Evolutionary conservation across 2,888 invertebrate genomes (phyloP), one percentile per base, ranked within the genome.

Genomic region (Cheilosia grossa): DNA sequence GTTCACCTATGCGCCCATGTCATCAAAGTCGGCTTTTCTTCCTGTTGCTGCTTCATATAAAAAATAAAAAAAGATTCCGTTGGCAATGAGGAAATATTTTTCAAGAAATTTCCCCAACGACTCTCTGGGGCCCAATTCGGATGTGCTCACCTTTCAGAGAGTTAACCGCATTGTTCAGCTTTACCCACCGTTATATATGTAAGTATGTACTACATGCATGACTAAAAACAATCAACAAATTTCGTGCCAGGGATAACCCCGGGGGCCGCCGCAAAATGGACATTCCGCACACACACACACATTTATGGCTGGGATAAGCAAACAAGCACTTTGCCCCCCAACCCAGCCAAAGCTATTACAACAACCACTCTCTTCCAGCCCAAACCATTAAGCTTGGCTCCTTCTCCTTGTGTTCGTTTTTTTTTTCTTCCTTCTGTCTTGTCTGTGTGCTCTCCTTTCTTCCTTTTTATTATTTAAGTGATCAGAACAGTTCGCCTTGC

Each of bases 191-290:
- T 21, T 21, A 24, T 24, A 15, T 37, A 10, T 30, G 19, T 9
- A 3, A 3, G 13, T 37, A 37, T 37, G 5, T 27, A 27, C 21
- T 27, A 27, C 27, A 13, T 13, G 37, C 42, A 75, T 66, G 58
- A 64, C 58, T 78, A 21, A 61, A 78, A 73, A 73, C 72, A 82
- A 82, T 78, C 72, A 72, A 73, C 54, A 56, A 67, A 66, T 72
- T 82, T 67, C 56, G 17, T 72, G 17, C 3, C 30, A 58, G 66
- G 75, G 44, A 47, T 59, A 72, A 47, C 49, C 33, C 59, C 13
- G 15, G 42, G 4, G 42, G 4, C 33, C 4, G 37, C 78, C 63
- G 10, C 67, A 63, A 67, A 73, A 63, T 67, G 73, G 63, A 73
- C 78, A 72, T 79, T 73, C 67, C 27, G 27, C 54, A 63, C 21